Base-by-base conservation (phyloP, 2,113 vertebrate genomes). In the Rhagologus leucostigma region DNA sequence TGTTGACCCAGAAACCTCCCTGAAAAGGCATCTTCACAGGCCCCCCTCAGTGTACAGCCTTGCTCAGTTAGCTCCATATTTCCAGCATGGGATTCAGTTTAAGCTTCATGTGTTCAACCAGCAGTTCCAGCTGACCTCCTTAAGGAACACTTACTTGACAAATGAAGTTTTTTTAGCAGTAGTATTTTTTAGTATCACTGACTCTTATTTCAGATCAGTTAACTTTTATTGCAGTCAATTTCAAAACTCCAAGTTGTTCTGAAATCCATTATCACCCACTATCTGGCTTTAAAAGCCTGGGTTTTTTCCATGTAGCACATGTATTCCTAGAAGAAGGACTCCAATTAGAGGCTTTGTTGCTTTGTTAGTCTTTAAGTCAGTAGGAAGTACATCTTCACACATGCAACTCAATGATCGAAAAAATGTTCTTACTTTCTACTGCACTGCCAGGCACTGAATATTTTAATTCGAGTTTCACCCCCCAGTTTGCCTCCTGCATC, bases 391-490 rank as follows among this genome's bases (percentile, higher is more conserved):
- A 44, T 33, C 7, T 64, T 90, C 59, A 24, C 53, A 82, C 9
- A 35, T 21, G 9, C 56, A 81, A 21, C 26, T 87, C 39, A 10
- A 16, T 9, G 55, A 82, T 23, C 13, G 41, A 70, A 35, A 29
- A 78, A 2, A 6, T 8, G 12, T 20, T 63, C 42, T 41, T 55
- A 52, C 21, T 55, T 78, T 57, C 16, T 39, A 41, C 1, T 65
- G 42, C 47, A 55, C 26, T 27, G 52, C 0, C 1, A 77, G 46
- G 29, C 0, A 0, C 14, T 63, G 21, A n/a, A 5, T 26, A 22
- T 30, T 55, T 87, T 49, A 57, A 65, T 87, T n/a, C 62, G 53
- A 22, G 29, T 26, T 79, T 64, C 37, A 56, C 21, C 15, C 15
- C 24, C 9, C 9, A 18, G 33, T 35, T 84, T 63, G 9, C 47